A percentile compares a stretch with the other conserved stretches of the same genome.
Evolutionary conservation across 2,888 invertebrate genomes (phyloP).

Genomic region (Drosophila subsilvestris): DNA sequence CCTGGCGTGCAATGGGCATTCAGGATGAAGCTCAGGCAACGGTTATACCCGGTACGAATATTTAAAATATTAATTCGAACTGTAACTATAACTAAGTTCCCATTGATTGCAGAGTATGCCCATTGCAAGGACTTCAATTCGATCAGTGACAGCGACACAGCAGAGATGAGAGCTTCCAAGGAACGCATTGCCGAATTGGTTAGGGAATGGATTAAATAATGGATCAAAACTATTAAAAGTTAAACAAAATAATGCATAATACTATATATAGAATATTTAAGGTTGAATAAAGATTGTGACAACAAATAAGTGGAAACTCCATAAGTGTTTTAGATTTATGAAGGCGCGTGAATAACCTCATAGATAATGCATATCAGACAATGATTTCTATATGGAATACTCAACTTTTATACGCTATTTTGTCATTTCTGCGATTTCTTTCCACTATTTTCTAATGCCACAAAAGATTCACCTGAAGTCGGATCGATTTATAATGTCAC

Average conservation of each 20-base stretch:
- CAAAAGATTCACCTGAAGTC: slow-evolving; percentile 6
- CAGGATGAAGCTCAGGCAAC: slow-evolving; percentile 77
- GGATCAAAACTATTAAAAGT: not conserved
- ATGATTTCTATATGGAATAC: not conserved
- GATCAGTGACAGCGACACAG: slow-evolving; percentile 69
- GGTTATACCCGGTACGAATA: slow-evolving; percentile 80
- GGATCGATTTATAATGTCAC: slow-evolving; percentile 25
- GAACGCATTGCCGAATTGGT: slow-evolving; percentile 78
- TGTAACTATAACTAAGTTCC: too few relatives aligned
- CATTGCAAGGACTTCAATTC: slow-evolving; percentile 83
- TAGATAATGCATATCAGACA: not conserved
- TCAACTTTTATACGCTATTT: not conserved
- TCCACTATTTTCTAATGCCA: slow-evolving; percentile 2
- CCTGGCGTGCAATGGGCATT: slow-evolving; percentile 85
- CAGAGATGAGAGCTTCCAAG: slow-evolving; percentile 80
- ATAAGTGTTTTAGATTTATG: not conserved
- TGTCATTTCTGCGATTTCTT: slow-evolving; percentile 17
- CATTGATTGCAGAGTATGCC: slow-evolving; percentile 68
- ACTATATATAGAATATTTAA: not conserved
- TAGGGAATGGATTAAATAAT: slow-evolving; percentile 72
- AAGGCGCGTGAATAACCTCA: not conserved
- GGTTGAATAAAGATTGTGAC: not conserved
- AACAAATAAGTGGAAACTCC: too few relatives aligned
- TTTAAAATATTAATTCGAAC: too few relatives aligned
- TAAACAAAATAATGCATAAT: not conserved